Conservation (phyloP, 2,888 invertebrate genomes). For the Leucophora obtusa region DNA sequence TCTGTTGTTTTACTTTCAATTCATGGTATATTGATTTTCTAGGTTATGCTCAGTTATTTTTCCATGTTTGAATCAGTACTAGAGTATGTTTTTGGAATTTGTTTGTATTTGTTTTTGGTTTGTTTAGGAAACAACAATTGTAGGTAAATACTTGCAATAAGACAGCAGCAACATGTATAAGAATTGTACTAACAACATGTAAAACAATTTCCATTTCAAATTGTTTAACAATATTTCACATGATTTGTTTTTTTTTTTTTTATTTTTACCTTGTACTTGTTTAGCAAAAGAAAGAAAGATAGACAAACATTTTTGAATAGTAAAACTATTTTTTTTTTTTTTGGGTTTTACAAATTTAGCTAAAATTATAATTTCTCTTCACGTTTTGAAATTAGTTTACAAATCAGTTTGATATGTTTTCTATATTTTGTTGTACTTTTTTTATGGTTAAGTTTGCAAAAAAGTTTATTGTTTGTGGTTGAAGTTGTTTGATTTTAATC, state of each 20-base stretch:
- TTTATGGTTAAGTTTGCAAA: not conserved
- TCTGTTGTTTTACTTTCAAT: slow-evolving; percentile 57
- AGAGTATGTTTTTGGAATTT: not conserved
- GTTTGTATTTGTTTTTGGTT: not conserved
- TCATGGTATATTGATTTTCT: slow-evolving; percentile 61
- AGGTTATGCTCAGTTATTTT: slow-evolving; percentile 29
- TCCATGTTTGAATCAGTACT: not conserved
- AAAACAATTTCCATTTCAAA: slow-evolving; percentile 12
- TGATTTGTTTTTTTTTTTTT: not conserved
- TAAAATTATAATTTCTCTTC: slow-evolving; percentile 29
- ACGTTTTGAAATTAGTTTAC: slow-evolving; percentile 53
- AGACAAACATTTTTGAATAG: slow-evolving; percentile 5
- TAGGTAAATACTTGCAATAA: slow-evolving; percentile 10
- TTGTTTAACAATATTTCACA: slow-evolving; percentile 2
- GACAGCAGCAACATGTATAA: not conserved
- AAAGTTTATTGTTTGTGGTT: slow-evolving; percentile 3
- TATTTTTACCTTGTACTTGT: not conserved
- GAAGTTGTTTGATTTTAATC: slow-evolving; percentile 8
- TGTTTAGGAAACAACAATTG: not conserved
- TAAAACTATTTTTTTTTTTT: not conserved
- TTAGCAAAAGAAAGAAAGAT: not conserved
- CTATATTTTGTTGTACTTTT: not conserved
- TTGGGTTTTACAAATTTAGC: not conserved
- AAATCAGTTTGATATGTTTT: slow-evolving; percentile 15
- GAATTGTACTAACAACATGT: not conserved